phyloP scores from a whole-genome alignment of 64 coral and sea anemone genomes.

The Astreopora myriophthalma region DNA sequence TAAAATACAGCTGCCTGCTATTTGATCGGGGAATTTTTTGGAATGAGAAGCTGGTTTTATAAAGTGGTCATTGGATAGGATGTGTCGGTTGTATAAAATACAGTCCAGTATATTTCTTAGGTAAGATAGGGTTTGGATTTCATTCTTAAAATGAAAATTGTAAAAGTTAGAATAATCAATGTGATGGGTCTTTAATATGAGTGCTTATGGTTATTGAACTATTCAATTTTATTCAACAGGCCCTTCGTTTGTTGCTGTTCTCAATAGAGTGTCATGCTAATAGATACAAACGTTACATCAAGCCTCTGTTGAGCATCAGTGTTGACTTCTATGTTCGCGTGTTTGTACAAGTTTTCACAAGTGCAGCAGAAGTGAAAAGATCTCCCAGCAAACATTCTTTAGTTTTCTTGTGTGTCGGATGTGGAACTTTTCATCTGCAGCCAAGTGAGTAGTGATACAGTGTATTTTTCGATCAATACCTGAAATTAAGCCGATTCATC shows the following conservation, averaged over 20 bases:
- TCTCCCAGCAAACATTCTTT: slow-evolving; percentile 89
- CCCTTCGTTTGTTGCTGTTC: slow-evolving; percentile 83
- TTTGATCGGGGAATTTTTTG: too few species aligned
- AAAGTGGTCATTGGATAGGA: too few species aligned
- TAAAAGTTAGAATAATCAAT: too few species aligned
- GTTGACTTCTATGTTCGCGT: slow-evolving; percentile 97
- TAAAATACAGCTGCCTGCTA: too few species aligned
- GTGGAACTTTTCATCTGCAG: slow-evolving; percentile 96
- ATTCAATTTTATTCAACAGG: slow-evolving; percentile 63
- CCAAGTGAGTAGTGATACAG: slow-evolving; percentile 57
- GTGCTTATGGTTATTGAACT: background rate
- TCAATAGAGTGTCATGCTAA: slow-evolving; percentile 95
- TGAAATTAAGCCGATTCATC: background rate
- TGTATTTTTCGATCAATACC: background rate
- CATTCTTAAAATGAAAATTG: too few species aligned
- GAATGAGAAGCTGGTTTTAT: too few species aligned
- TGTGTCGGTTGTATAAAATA: too few species aligned
- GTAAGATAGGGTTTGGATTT: too few species aligned
- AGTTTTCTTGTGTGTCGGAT: slow-evolving; percentile 85
- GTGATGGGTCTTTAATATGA: too few species aligned
- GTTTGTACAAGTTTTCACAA: slow-evolving; percentile 98
- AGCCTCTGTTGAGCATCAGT: slow-evolving; percentile 90
- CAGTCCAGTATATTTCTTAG: too few species aligned
- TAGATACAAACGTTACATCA: slow-evolving; percentile 91
- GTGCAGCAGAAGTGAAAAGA: slow-evolving; percentile 89